Evolutionary conservation across 2,888 invertebrate genomes (phyloP), one percentile per base, ranked within the genome.

Genomic region (Pristionchus arcanus): DNA sequence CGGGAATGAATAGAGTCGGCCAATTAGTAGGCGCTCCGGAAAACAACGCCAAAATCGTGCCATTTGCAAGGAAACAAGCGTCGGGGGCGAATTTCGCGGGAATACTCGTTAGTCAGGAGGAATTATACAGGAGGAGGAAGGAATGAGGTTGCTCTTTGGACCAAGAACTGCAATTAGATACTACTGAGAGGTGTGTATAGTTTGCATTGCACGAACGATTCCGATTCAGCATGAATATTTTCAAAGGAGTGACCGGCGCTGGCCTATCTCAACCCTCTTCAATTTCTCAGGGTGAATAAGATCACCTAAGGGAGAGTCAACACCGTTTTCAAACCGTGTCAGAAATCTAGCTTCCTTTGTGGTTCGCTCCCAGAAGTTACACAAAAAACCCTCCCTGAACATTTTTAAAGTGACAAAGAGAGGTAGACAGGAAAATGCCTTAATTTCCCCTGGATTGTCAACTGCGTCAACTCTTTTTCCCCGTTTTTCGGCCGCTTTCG

Each of bases 101-200:
- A 55, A 21, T 21, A 63, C 63, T 63, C 63, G 25, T 63, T 21
- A 63, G 42, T 13, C 11, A 49, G 42, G 63, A 11, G 25, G 63
- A 63, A 63, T 63, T 63, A 63, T 63, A 63, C 63, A n/a, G 63
- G 63, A 63, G 63, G 63, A 25, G 63, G 63, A 63, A 63, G 63
- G 63, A 63, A 63, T 63, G 63, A 63, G 63, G n/a, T 3, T 63
- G 63, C 63, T 63, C 63, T 63, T 63, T 63, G 63, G 63, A n/a
- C 55, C 21, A 21, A 63, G 25, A n/a, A 11, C 63, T 63, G 63
- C 63, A 63, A 59, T 21, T 21, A 59, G 15, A 19, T 19, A 63
- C 11, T 25, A 3, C n/a, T n/a, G 7, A n/a, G n/a, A n/a, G n/a
- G 63, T 63, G 63, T 63, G 63, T 21, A 16, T 55, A 63, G n/a